A percentile compares a stretch with the other conserved stretches of the same genome.
phyloP scores from a whole-genome alignment of 2,888 invertebrate species.

The Hofmannophila pseudospretella region DNA sequence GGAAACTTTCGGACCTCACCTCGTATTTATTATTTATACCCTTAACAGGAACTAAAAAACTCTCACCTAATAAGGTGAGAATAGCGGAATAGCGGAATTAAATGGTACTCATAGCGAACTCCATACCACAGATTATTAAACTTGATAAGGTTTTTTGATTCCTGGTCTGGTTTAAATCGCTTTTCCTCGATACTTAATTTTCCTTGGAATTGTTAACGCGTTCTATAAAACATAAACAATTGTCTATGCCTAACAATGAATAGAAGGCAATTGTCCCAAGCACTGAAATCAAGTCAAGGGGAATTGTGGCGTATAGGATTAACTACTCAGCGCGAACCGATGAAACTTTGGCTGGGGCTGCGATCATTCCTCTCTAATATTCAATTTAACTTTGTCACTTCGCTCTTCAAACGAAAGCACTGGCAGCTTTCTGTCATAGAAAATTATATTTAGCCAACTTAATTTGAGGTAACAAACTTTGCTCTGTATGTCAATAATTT shows the following conservation, averaged over 20 bases:
- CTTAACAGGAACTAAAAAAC: too few species aligned
- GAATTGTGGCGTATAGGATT: constrained; percentile 72
- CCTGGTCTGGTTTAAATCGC: too few species aligned
- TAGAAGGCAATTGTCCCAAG: constrained; percentile 62
- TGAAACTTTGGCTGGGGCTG: constrained; percentile 52
- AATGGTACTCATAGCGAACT: too few species aligned
- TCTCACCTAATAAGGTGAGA: too few species aligned
- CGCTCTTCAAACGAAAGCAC: constrained; percentile 61
- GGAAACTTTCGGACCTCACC: too few species aligned
- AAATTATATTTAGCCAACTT: constrained; percentile 32
- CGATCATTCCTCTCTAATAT: constrained; percentile 74
- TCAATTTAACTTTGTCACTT: constrained; percentile 79
- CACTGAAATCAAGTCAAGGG: constrained; percentile 60
- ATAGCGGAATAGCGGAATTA: too few species aligned
- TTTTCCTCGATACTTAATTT: too few species aligned
- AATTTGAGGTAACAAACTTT: neutral
- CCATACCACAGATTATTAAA: too few species aligned
- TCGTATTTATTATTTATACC: too few species aligned
- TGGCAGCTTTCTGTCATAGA: constrained; percentile 58
- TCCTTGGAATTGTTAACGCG: too few species aligned
- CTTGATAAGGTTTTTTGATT: too few species aligned
- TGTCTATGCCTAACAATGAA: constrained; percentile 39
- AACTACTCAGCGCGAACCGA: constrained; percentile 64
- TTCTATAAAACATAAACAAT: neutral
- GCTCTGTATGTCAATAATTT: too few species aligned